Evolutionary conservation across 2,113 vertebrate species (phyloP), one percentile per base, ranked within the genome.

Genomic region (Piprites chloris): DNA sequence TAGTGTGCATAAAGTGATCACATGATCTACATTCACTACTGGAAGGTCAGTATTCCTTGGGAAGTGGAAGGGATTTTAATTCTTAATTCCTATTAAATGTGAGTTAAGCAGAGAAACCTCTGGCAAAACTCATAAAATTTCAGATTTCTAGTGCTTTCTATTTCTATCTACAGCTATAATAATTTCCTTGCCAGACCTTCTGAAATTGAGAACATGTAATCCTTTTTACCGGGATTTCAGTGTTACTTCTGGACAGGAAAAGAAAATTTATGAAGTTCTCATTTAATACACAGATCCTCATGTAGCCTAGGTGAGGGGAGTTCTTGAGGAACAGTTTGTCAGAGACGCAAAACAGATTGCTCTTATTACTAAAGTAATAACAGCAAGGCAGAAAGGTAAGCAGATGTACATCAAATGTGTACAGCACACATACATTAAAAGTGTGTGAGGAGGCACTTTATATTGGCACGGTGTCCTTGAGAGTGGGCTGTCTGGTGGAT

Each of bases 131-230:
- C 65, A 92, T 84, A 85, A 81, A 94, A 91, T 46, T 94, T 96
- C 62, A 77, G 27, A 86, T 96, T 97, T 94, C 7, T 30, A 83
- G 56, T 69, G 67, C 86, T 96, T 94, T 74, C 76, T 73, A 37
- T 84, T 96, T 94, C 49, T 95, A n/a, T 95, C 83, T 76, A 77
- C 63, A 89, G 85, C 87, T 90, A 66, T 89, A 96, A 82, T 93
- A 89, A 77, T 86, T 92, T 95, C 35, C 28, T 93, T 96, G 49
- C 86, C 95, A 32, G 77, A 26, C 77, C 69, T 95, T 95, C 80
- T 93, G 96, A 96, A 95, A 96, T 24, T 53, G 39, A 89, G 68
- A 96, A 78, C 50, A 37, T 72, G 58, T 95, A 96, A 96, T 96
- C 90, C 53, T 92, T 96, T 95, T 96, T 92, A 33, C 83, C 95